Evolutionary conservation across 2,113 vertebrate genomes (phyloP).

Genomic region (Naja naja): DNA sequence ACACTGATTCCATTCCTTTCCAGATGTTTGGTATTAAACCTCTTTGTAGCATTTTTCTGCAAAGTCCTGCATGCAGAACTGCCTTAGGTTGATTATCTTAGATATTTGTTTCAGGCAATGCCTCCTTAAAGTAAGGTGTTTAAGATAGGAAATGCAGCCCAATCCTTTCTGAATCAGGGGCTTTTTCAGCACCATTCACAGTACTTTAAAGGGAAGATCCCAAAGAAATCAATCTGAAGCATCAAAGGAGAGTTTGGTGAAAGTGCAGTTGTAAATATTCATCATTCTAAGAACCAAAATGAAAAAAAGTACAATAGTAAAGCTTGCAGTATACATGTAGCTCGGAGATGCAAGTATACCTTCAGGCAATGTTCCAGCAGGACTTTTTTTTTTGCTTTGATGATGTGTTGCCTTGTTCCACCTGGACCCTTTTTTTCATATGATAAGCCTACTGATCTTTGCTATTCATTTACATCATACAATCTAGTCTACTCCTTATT

Average conservation of each 20-base stretch:
- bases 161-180: not conserved
- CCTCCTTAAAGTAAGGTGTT: not conserved
- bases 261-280: not conserved
- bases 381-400: not conserved
- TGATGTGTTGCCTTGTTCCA: not conserved
- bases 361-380: not conserved
- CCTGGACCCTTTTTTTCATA: not conserved
- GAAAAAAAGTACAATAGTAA: accelerated
- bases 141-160: not conserved
- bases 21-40: not conserved
- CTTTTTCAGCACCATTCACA: not conserved
- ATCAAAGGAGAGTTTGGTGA: not conserved
- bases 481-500: not conserved
- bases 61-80: not conserved
- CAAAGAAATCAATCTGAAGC: not conserved
- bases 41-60: not conserved
- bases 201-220: not conserved
- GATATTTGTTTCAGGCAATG: not conserved
- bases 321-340: not conserved
- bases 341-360: not conserved
- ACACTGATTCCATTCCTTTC: not conserved
- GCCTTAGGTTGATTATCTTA: not conserved
- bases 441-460: not conserved
- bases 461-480: not conserved
- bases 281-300: accelerated